phyloP scores from a whole-genome alignment of 2,113 vertebrate genomes.

The Mellivora capensis region DNA sequence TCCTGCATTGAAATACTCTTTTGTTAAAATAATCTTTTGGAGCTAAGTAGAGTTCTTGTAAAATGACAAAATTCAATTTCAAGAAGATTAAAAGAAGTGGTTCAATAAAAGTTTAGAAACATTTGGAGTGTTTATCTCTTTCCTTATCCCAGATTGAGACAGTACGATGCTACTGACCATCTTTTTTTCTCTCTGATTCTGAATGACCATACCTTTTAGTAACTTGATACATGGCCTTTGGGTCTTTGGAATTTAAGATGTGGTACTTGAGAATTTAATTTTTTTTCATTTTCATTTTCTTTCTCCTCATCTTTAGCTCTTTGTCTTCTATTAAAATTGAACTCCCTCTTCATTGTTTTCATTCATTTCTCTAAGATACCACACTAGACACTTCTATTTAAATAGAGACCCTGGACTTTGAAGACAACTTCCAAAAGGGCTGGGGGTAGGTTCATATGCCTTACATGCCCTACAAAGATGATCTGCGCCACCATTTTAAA shows the following conservation, averaged over 20 bases:
- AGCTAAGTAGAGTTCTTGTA: conserved; percentile 1
- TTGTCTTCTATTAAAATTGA: not conserved
- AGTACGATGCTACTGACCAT: not conserved
- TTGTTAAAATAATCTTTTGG: conserved; percentile 19
- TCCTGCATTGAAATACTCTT: not conserved
- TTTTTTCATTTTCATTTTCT: not conserved
- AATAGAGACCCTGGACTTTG: not conserved
- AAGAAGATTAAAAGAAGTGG: not conserved
- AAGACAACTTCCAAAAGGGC: not conserved
- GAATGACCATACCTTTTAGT: not conserved
- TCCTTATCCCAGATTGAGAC: not conserved
- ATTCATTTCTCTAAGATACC: not conserved
- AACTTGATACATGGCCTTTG: not conserved
- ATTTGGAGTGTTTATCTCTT: not conserved
- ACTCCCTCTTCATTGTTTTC: not conserved
- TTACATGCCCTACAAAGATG: not conserved
- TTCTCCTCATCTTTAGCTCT: not conserved
- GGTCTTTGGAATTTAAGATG: not conserved
- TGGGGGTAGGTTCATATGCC: not conserved
- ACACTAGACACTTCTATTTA: not conserved
- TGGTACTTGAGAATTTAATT: not conserved
- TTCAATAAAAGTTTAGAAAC: not conserved
- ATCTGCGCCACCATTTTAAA: not conserved
- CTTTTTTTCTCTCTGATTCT: not conserved
- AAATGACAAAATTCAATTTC: conserved; percentile 7